Evolutionary conservation across 1,140 invertebrate species (phyloP).

Genomic region (Drosophila auraria): DNA sequence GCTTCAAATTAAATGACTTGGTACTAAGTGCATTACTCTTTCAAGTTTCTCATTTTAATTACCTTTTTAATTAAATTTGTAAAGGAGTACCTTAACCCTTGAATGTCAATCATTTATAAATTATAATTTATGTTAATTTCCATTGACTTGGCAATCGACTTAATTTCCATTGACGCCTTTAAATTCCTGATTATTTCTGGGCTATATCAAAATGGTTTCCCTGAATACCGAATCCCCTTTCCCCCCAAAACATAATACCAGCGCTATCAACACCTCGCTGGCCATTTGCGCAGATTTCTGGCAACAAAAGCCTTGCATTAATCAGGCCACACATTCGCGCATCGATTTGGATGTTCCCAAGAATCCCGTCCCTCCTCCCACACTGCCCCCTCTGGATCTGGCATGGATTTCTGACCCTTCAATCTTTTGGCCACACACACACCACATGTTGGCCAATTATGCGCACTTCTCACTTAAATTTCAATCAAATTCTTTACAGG

Average conservation of each 20-base stretch:
- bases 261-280: conserved; percentile 39
- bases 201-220: conserved; percentile 18
- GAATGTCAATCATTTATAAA: not conserved
- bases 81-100: not conserved
- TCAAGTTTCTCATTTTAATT: not conserved
- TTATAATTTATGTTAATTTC: conserved; percentile 6
- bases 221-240: not conserved
- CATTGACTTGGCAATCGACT: not conserved
- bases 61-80: not conserved
- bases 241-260: not conserved
- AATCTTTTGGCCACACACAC: conserved; percentile 33
- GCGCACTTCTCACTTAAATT: conserved; percentile 64
- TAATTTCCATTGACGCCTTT: not conserved
- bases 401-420: conserved; percentile 20
- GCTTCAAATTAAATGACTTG: no score
- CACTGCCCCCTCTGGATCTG: not conserved
- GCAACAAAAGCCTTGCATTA: conserved; percentile 50
- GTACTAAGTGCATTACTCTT: no score
- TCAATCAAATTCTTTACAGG: conserved; percentile 52
- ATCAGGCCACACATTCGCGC: conserved; percentile 46
- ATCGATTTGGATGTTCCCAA: conserved; percentile 35
- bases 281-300: conserved; percentile 50
- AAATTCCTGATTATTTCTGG: conserved; percentile 31
- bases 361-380: not conserved
- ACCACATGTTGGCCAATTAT: conserved; percentile 72